Percentiles rank a stretch among this genome's conserved stretches.
Evolutionary conservation across 2,113 vertebrate genomes (phyloP).

Genomic region (Dissostichus mawsoni): DNA sequence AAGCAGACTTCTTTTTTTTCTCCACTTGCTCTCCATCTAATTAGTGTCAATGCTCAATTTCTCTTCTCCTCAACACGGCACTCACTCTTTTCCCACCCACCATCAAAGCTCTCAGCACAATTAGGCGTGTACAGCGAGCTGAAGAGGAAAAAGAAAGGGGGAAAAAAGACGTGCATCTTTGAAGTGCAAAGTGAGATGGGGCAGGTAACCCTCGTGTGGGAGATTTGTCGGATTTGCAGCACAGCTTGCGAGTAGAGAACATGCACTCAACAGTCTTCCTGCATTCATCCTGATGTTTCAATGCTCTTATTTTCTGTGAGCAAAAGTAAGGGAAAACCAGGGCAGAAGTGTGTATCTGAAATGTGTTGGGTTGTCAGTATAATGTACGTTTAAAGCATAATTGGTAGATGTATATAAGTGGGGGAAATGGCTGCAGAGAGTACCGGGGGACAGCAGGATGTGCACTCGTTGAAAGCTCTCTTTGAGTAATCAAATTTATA

Average conservation of each 20-base stretch:
- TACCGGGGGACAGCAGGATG: conserved; percentile 33
- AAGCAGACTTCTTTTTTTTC: conserved; percentile 30
- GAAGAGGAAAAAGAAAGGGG: conserved; percentile 36
- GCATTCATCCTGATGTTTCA: conserved; percentile 11
- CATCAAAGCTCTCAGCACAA: conserved; percentile 81
- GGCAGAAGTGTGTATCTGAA: not conserved
- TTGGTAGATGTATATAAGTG: conserved; percentile 47
- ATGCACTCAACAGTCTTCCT: conserved; percentile 12
- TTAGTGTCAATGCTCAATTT: conserved; percentile 75
- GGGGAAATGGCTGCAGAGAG: conserved; percentile 18
- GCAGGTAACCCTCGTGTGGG: conserved; percentile 59
- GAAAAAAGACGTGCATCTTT: conserved; percentile 69
- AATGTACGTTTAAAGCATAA: not conserved
- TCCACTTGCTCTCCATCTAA: conserved; percentile 70
- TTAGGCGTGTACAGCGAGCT: conserved; percentile 70
- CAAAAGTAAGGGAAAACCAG: conserved; percentile 8
- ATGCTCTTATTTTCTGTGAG: conserved; percentile 2
- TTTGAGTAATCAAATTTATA: not conserved
- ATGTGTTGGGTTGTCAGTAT: not conserved
- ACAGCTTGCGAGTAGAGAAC: conserved; percentile 26
- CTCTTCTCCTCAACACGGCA: conserved; percentile 53
- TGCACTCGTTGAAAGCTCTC: conserved; percentile 8
- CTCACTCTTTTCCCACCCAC: conserved; percentile 71
- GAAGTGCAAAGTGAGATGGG: conserved; percentile 77
- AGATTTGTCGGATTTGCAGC: conserved; percentile 65